phyloP scores from a whole-genome alignment of 2,797 vertebrate species.

The Myripristis jacobus region DNA sequence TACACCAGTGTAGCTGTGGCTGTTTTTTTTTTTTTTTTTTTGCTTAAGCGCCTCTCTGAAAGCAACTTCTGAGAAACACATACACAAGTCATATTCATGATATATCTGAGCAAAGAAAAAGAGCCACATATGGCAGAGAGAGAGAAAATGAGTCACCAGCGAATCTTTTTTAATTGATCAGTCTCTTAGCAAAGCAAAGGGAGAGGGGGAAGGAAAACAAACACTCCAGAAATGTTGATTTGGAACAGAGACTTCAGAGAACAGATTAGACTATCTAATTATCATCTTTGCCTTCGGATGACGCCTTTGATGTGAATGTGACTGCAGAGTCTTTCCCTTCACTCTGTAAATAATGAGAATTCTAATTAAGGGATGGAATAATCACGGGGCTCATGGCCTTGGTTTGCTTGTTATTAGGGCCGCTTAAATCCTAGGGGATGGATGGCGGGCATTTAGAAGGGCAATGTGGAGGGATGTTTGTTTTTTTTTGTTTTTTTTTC shows the following conservation, averaged over 20 bases:
- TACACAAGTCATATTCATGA: slow-evolving; percentile 67
- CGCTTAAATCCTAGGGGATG: slow-evolving; percentile 80
- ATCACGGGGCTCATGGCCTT: slow-evolving; percentile 80
- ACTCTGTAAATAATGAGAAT: slow-evolving; percentile 87
- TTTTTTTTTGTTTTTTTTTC: slow-evolving; percentile 63
- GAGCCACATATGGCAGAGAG: slow-evolving; percentile 69
- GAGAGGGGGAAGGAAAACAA: slow-evolving; percentile 76
- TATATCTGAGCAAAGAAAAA: slow-evolving; percentile 56
- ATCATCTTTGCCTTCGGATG: slow-evolving; percentile 83
- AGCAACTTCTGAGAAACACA: slow-evolving; percentile 54
- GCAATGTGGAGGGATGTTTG: slow-evolving; percentile 74
- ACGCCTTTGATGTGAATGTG: slow-evolving; percentile 84
- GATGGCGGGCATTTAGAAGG: slow-evolving; percentile 78
- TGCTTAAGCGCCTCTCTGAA: slow-evolving; percentile 44
- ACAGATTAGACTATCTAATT: slow-evolving; percentile 85
- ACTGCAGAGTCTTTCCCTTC: slow-evolving; percentile 78
- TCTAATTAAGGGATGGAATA: slow-evolving; percentile 87
- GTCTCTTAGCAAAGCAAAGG: slow-evolving; percentile 79
- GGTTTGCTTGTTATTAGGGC: slow-evolving; percentile 82
- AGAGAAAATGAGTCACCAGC: slow-evolving; percentile 75
- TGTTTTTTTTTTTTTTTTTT: no score
- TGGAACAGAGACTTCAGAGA: slow-evolving; percentile 82
- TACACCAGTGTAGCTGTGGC: slow-evolving; percentile 43
- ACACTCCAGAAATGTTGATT: slow-evolving; percentile 82
- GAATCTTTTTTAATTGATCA: slow-evolving; percentile 82